Percentiles rank a stretch among this genome's conserved stretches.
Evolutionary conservation across 2,888 invertebrate genomes (phyloP).

Genomic region (Erannis defoliaria): DNA sequence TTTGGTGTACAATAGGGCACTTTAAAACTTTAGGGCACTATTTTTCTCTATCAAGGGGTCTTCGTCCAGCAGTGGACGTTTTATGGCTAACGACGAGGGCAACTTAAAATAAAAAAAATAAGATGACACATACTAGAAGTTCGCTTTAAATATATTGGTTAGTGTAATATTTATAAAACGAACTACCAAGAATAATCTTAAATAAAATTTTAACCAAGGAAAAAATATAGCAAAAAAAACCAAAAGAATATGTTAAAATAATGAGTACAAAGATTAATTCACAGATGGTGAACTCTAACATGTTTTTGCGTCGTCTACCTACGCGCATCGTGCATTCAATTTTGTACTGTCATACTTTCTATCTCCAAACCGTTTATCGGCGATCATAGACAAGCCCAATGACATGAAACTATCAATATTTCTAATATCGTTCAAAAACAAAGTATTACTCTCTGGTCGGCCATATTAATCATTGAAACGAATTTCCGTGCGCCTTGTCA

Average conservation of each 20-base stretch:
- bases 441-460: conserved; percentile 82
- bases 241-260: conserved; percentile 40
- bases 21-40: too few relatives aligned
- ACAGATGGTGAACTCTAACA: conserved; percentile 56
- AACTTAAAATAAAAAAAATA: too few relatives aligned
- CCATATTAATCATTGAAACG: conserved; percentile 86
- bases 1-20: too few relatives aligned
- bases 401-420: conserved; percentile 87
- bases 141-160: too few relatives aligned
- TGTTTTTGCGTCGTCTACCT: conserved; percentile 69
- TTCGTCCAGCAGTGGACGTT: too few relatives aligned
- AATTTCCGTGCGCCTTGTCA: conserved; percentile 85
- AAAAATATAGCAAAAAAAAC: conserved; percentile 4
- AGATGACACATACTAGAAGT: too few relatives aligned
- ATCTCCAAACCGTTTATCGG: conserved; percentile 79
- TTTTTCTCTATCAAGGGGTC: too few relatives aligned
- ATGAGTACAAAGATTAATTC: conserved; percentile 53
- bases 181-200: too few relatives aligned
- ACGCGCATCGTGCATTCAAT: conserved; percentile 75
- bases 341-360: conserved; percentile 80
- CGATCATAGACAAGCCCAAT: conserved; percentile 82
- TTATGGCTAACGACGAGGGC: too few relatives aligned
- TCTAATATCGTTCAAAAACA: conserved; percentile 85
- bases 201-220: background rate
- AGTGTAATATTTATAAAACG: too few relatives aligned